Percentiles rank a stretch among this genome's conserved stretches.
phyloP scores from a whole-genome alignment of 2,888 invertebrate genomes.

The Plemyria rubiginata region DNA sequence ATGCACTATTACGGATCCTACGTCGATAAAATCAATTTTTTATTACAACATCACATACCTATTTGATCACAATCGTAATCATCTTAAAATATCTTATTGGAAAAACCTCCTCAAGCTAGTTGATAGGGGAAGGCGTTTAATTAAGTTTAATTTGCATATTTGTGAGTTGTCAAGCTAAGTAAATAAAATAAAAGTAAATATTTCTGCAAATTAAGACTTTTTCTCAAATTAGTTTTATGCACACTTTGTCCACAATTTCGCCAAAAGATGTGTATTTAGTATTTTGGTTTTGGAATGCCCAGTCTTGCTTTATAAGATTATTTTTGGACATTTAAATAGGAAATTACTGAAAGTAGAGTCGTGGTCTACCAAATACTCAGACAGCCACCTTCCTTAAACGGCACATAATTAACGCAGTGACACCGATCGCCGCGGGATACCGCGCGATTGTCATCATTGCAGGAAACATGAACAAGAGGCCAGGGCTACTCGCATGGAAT shows the following conservation, averaged over 20 bases:
- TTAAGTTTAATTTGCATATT: not conserved
- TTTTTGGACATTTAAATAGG: not conserved
- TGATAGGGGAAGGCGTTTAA: not conserved
- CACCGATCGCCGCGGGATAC: conserved; percentile 35
- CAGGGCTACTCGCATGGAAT: conserved; percentile 4
- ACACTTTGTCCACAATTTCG: no score
- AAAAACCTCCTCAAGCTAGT: not conserved
- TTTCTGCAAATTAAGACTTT: no score
- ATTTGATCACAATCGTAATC: conserved; percentile 16
- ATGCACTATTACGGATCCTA: conserved; percentile 29
- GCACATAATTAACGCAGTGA: conserved; percentile 50
- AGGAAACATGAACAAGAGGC: conserved; percentile 14
- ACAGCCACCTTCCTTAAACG: not conserved
- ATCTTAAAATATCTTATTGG: conserved; percentile 3
- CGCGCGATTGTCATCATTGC: conserved; percentile 28
- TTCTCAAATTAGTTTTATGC: no score
- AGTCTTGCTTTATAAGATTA: no score
- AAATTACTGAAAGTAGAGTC: not conserved
- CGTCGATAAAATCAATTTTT: conserved; percentile 27
- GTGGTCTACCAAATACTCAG: not conserved
- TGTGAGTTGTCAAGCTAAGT: not conserved
- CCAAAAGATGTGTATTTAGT: no score
- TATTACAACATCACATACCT: conserved; percentile 24
- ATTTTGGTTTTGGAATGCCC: no score
- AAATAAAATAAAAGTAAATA: not conserved